Evolutionary conservation across 92 coral and sea anemone species (phyloP), one percentile per base, ranked within the genome.

Genomic region (Epizoanthus scotinus): DNA sequence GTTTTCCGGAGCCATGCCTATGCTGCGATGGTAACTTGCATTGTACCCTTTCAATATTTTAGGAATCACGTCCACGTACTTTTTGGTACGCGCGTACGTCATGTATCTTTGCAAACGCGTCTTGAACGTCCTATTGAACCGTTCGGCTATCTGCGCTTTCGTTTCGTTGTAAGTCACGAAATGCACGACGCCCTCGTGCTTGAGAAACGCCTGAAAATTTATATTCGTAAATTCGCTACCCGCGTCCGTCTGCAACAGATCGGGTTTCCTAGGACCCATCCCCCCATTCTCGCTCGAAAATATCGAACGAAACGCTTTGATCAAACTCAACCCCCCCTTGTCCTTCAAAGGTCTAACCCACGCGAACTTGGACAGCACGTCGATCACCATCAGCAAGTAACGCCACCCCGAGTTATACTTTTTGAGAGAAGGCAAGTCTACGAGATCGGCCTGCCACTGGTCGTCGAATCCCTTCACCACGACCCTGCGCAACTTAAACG

Each of bases 21-120:
- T 79, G 17, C 68, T 78, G 2, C 88, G 28, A 42, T 84, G 87
- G 19, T 27, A 47, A 0, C 73, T 53, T 18, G 64, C 52, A 27
- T 84, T 84, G 49, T 84, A 84, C 0, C 49, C 70, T 5, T n/a
- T 0, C 0, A 84, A 56, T 25, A 84, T 12, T 2, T 75, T 42
- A n/a, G n/a, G n/a, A n/a, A n/a, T n/a, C n/a, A n/a, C n/a, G n/a
- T n/a, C n/a, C n/a, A n/a, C n/a, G n/a, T n/a, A n/a, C n/a, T n/a
- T n/a, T n/a, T n/a, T n/a, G n/a, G n/a, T n/a, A n/a, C n/a, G n/a
- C n/a, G n/a, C n/a, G n/a, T n/a, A n/a, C n/a, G n/a, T n/a, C n/a
- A n/a, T n/a, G n/a, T n/a, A n/a, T n/a, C n/a, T n/a, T n/a, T n/a
- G n/a, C n/a, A n/a, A n/a, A n/a, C n/a, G n/a, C n/a, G n/a, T n/a